Evolutionary conservation across 2,797 vertebrate genomes (phyloP), one percentile per base, ranked within the genome.

Genomic region (Nothura maculosa): DNA sequence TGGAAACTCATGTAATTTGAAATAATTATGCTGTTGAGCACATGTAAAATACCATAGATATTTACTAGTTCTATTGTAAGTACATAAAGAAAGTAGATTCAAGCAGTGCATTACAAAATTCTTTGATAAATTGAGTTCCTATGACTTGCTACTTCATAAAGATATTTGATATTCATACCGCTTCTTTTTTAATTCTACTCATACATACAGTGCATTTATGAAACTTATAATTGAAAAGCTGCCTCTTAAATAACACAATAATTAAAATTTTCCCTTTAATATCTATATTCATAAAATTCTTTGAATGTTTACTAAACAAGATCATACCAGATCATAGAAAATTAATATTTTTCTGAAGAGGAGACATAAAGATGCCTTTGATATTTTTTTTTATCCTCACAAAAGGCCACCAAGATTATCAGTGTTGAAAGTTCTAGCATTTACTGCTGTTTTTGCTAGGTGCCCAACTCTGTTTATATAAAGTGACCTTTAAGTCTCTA

Each of bases 401-500:
- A 30, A 80, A 91, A 83, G n/a, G 36, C 42, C 81, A 81, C 60
- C 17, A 63, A 93, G 87, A 90, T 92, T 94, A 92, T 93, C 93
- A 72, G 16, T 89, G 68, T 67, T 87, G 79, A 93, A 36, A 77
- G 93, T 96, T 93, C 78, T 73, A 89, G 27, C 90, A 96, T 97
- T 97, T 97, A 95, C 68, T 89, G 50, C 55, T 76, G 19, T 47
- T 68, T 86, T 92, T 92, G 40, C 61, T 86, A 34, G 84, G 55
- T 73, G 21, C 17, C 47, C 42, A 79, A 73, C 34, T 87, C 42
- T 94, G 89, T 97, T 98, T 97, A 95, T 96, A 87, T 89, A 91
- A 95, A 95, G 82, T 98, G 97, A 97, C 97, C 97, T 97, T 94
- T 97, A 92, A 93, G 93, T 94, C 91, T 92, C 81, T 86, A 89